Conservation (phyloP, 2,888 invertebrate species). For the Sphinx pinastri region DNA sequence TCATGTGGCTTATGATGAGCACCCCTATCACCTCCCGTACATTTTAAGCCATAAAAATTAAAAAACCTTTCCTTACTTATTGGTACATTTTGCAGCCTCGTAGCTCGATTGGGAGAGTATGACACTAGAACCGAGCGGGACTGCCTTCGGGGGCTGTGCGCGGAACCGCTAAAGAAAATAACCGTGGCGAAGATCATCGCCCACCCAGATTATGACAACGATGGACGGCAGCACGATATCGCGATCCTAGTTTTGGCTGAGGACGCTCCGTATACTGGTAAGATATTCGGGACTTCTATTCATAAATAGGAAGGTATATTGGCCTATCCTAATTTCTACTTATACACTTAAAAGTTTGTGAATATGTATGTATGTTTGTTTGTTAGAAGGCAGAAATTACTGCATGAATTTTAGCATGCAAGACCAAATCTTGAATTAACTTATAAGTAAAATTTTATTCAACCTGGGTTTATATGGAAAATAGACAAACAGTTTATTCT, state of each 20-base stretch:
- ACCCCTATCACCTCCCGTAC: too few species aligned
- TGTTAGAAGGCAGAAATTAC: too few species aligned
- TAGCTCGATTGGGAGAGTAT: constrained; percentile 53
- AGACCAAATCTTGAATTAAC: too few species aligned
- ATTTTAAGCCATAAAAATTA: too few species aligned
- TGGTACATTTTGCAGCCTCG: constrained; percentile 39
- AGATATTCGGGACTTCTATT: constrained; percentile 22
- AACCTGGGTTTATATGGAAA: background rate
- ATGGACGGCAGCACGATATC: constrained; percentile 50
- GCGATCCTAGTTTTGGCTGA: constrained; percentile 51
- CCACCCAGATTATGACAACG: constrained; percentile 44
- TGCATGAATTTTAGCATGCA: background rate
- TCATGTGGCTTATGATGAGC: too few species aligned
- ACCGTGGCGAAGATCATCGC: constrained; percentile 42
- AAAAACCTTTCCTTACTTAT: too few species aligned
- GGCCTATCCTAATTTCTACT: background rate
- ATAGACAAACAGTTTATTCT: background rate
- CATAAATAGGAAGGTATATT: background rate
- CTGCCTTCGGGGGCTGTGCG: constrained; percentile 46
- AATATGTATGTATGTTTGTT: too few species aligned
- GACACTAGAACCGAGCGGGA: constrained; percentile 40
- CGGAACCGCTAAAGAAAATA: constrained; percentile 41
- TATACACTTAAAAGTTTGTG: too few species aligned
- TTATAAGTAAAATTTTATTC: too few species aligned
- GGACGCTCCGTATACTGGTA: constrained; percentile 56